Conservation (phyloP, 1,140 invertebrate genomes). For the Contarinia nasturtii region DNA sequence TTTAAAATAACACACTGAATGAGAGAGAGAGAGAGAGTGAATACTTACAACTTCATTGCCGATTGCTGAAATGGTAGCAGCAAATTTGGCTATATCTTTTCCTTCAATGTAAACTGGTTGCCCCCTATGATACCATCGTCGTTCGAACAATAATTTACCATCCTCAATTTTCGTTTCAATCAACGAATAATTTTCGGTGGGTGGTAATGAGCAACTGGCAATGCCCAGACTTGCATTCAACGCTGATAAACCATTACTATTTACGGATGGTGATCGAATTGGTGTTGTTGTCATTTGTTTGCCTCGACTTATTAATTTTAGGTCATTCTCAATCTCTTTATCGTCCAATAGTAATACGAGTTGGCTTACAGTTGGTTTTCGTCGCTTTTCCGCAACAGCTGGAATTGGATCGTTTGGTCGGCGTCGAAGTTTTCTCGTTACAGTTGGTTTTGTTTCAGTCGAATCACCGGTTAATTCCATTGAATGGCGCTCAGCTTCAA, state of each 20-base stretch:
- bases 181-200: conserved; percentile 24
- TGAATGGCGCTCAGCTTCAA: conserved; percentile 69
- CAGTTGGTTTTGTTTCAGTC: conserved; percentile 56
- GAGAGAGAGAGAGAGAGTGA: not conserved
- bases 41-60: conserved; percentile 65
- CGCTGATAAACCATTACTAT: not conserved
- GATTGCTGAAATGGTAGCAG: conserved; percentile 74
- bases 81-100: conserved; percentile 59
- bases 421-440: conserved; percentile 73
- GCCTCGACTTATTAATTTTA: conserved; percentile 62
- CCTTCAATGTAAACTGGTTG: conserved; percentile 83
- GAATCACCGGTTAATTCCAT: conserved; percentile 78
- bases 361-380: conserved; percentile 51
- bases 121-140: conserved; percentile 85
- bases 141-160: conserved; percentile 83
- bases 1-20: not conserved
- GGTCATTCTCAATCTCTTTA: conserved; percentile 70
- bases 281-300: conserved; percentile 25
- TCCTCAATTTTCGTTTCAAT: conserved; percentile 79
- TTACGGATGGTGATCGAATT: not conserved
- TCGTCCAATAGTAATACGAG: conserved; percentile 76
- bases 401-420: conserved; percentile 86
- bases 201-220: conserved; percentile 19
- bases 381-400: conserved; percentile 61
- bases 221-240: not conserved